A percentile compares a stretch with the other conserved stretches of the same genome.
Evolutionary conservation across 2,888 invertebrate genomes (phyloP).

Genomic region (Erebia palarica): DNA sequence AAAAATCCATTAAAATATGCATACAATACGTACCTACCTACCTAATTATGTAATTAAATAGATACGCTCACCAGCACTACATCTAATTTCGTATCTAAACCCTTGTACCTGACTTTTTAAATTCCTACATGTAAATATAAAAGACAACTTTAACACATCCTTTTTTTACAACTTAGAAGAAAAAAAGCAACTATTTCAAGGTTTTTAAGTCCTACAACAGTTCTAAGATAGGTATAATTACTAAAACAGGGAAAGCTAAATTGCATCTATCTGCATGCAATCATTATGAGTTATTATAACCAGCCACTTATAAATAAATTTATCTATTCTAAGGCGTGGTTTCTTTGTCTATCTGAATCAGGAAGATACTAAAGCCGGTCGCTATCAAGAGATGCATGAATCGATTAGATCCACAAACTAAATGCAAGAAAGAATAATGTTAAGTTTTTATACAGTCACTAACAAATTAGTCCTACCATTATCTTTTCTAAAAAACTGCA

Average conservation of each 20-base stretch:
- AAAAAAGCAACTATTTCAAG: constrained; percentile 1
- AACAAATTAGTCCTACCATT: constrained; percentile 24
- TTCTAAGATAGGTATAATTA: background rate
- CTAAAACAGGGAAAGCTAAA: constrained; percentile 14
- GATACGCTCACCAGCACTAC: too few relatives aligned
- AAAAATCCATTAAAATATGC: background rate
- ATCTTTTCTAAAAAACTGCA: constrained; percentile 21
- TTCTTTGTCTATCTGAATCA: constrained; percentile 28
- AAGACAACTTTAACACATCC: background rate
- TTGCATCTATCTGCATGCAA: constrained; percentile 24
- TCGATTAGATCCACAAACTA: constrained; percentile 16
- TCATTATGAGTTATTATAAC: background rate
- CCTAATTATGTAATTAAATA: background rate
- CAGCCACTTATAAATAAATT: constrained; percentile 10
- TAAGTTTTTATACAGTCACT: constrained; percentile 21
- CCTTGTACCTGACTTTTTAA: background rate
- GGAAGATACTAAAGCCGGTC: constrained; percentile 25
- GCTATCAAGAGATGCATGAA: constrained; percentile 21
- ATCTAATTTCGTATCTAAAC: too few relatives aligned
- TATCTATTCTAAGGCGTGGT: constrained; percentile 9
- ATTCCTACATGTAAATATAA: background rate
- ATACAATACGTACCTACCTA: background rate
- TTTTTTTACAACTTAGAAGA: background rate
- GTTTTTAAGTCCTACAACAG: constrained; percentile 5
- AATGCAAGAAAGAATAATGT: constrained; percentile 13